Evolutionary conservation across 2,113 vertebrate species (phyloP), one percentile per base, ranked within the genome.

Genomic region (Dunckerocampus dactyliophorus): DNA sequence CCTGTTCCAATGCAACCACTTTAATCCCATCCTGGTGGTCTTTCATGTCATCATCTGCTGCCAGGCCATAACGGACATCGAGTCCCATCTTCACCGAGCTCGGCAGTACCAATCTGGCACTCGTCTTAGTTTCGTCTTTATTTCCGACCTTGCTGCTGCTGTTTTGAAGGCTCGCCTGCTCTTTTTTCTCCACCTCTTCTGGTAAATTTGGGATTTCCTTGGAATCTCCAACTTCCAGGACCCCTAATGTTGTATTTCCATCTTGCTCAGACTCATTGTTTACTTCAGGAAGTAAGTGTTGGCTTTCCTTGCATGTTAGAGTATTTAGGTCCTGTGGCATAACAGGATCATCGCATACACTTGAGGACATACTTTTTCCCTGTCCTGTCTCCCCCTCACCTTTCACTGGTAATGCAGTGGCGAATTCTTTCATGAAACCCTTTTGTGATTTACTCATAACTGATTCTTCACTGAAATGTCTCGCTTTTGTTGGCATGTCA

Each of bases 211-310:
- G 65, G n/a, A 48, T 63, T 82, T 75, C 74, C 72, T 55, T 16
- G 15, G 4, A 61, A 62, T 78, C 66, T 68, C 60, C 70, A 52
- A 11, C 73, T 75, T 76, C 80, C 65, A 75, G 75, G 77, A 81
- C 72, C 57, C 72, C 50, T 74, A 78, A 82, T 75, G 72, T 76
- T 72, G 65, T 62, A 62, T 79, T 83, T 79, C 75, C 76, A 55
- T 67, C 39, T 19, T 11, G 22, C 45, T 21, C 45, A 14, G 60
- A 28, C 28, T 74, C 81, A 84, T 80, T 85, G 81, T 81, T 80
- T 69, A 58, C 21, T 53, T 73, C 84, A 78, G 81, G 80, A 85
- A 83, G 61, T 76, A 59, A 74, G 71, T 69, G 68, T 74, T 63
- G 69, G 31, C 42, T 76, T 87, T 79, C 84, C 74, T 79, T 69